Conservation (phyloP, 2,888 invertebrate species). For the Aplocera efformata region DNA sequence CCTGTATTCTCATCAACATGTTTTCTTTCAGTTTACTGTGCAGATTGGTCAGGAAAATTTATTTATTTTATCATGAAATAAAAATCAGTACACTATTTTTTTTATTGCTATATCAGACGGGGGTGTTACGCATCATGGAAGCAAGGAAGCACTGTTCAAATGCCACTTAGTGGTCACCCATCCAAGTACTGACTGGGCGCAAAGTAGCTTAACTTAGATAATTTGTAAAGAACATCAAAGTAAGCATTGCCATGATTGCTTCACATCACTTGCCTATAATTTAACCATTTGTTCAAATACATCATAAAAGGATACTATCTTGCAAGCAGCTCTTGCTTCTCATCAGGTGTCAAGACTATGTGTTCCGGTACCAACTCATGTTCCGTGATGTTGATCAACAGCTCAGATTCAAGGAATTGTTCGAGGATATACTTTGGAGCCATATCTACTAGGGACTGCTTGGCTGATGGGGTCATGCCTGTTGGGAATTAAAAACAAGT, state of each 20-base stretch:
- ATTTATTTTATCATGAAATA: conserved; percentile 21
- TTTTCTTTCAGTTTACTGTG: conserved; percentile 96
- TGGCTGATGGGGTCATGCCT: conserved; percentile 99
- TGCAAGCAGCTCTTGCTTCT: conserved; percentile 96
- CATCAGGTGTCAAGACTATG: conserved; percentile 98
- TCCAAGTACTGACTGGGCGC: no score
- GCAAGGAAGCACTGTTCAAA: no score
- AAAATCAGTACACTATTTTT: no score
- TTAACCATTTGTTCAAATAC: no score
- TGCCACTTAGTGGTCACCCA: no score
- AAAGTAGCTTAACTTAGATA: no score
- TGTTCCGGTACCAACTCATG: conserved; percentile 99
- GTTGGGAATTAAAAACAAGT: conserved; percentile 25
- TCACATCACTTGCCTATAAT: no score
- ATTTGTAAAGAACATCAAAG: no score
- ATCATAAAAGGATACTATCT: conserved; percentile 94
- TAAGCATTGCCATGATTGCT: no score
- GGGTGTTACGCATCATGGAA: no score
- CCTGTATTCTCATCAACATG: conserved; percentile 99
- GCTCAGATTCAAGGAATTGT: conserved; percentile 96
- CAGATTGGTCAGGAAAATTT: conserved; percentile 35
- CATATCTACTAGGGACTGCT: conserved; percentile 98
- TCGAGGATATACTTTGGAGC: conserved; percentile 99
- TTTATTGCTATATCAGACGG: no score
- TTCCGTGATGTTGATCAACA: conserved; percentile 98